phyloP scores from a whole-genome alignment of 2,113 vertebrate genomes.

The Pao palembangensis region DNA sequence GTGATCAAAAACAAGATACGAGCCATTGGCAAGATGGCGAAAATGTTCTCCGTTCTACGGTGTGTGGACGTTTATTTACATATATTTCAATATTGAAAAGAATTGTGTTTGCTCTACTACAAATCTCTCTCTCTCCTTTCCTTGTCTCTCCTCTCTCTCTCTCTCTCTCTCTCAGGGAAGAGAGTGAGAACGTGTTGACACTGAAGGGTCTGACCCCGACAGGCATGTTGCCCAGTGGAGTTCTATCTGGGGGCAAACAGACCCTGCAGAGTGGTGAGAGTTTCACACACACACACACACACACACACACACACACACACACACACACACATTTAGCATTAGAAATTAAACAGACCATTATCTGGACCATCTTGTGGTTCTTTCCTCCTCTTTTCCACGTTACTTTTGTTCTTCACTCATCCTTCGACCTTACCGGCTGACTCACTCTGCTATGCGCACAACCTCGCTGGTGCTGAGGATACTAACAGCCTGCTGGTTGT shows the following conservation, averaged over 20 bases:
- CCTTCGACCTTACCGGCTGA: conserved; percentile 35
- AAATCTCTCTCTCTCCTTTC: conserved; percentile 10
- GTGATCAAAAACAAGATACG: conserved; percentile 82
- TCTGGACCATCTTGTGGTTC: conserved; percentile 29
- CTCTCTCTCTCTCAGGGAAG: conserved; percentile 68
- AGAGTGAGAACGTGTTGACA: conserved; percentile 83
- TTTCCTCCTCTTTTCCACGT: conserved; percentile 25
- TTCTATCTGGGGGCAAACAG: conserved; percentile 80
- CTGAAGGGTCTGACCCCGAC: conserved; percentile 82
- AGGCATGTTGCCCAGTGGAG: conserved; percentile 81
- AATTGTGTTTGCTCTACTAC: neutral
- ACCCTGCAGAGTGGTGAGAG: conserved; percentile 81
- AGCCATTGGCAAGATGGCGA: conserved; percentile 82
- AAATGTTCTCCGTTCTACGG: conserved; percentile 82
- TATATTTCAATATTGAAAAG: neutral
- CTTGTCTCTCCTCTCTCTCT: neutral
- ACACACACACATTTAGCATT: conserved; percentile 9
- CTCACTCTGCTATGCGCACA: conserved; percentile 56
- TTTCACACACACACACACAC: conserved; percentile 16
- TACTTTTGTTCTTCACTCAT: conserved; percentile 44
- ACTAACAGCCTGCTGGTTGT: conserved; percentile 61
- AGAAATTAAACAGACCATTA: conserved; percentile 23
- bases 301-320: conserved; percentile 20
- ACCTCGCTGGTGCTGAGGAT: conserved; percentile 44
- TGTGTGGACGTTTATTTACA: conserved; percentile 36